A percentile compares a stretch with the other conserved stretches of the same genome.
Conservation (phyloP, 2,888 invertebrate species). For the Scaptomyza tumidula region DNA sequence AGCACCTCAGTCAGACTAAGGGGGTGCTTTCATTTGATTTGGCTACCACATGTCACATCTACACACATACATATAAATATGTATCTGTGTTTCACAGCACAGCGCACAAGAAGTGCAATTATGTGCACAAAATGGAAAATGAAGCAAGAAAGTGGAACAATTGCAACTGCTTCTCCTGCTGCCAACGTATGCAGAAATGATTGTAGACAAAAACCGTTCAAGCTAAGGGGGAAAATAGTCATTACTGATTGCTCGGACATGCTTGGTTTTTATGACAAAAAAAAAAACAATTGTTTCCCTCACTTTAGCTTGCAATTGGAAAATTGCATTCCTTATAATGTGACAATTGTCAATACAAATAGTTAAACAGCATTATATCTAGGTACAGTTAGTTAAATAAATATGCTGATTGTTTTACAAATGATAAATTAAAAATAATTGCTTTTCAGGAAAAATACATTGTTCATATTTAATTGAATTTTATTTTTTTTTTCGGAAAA, state of each 20-base stretch:
- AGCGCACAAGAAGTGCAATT: slow-evolving; percentile 76
- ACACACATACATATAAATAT: neutral
- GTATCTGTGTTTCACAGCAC: slow-evolving; percentile 48
- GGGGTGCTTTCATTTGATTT: slow-evolving; percentile 72
- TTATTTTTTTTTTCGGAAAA: too few relatives aligned
- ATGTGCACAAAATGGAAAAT: slow-evolving; percentile 75
- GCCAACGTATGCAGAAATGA: slow-evolving; percentile 34
- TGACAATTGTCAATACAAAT: slow-evolving; percentile 45
- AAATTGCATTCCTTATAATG: slow-evolving; percentile 33
- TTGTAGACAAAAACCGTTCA: neutral
- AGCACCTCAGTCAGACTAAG: slow-evolving; percentile 6
- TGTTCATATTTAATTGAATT: too few relatives aligned
- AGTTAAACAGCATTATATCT: slow-evolving; percentile 23
- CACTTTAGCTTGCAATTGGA: slow-evolving; percentile 22
- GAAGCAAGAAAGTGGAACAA: slow-evolving; percentile 72
- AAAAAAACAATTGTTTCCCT: slow-evolving; percentile 30
- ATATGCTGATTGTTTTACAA: neutral
- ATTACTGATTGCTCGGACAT: slow-evolving; percentile 51
- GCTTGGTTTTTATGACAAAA: slow-evolving; percentile 24
- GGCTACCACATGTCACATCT: slow-evolving; percentile 30
- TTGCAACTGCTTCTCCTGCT: slow-evolving; percentile 31
- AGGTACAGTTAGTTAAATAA: neutral
- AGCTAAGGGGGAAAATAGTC: slow-evolving; percentile 2
- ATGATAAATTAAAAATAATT: too few relatives aligned
- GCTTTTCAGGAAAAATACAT: too few relatives aligned